Base-by-base conservation (phyloP, 1,140 invertebrate species). In the Holotrichia oblita region DNA sequence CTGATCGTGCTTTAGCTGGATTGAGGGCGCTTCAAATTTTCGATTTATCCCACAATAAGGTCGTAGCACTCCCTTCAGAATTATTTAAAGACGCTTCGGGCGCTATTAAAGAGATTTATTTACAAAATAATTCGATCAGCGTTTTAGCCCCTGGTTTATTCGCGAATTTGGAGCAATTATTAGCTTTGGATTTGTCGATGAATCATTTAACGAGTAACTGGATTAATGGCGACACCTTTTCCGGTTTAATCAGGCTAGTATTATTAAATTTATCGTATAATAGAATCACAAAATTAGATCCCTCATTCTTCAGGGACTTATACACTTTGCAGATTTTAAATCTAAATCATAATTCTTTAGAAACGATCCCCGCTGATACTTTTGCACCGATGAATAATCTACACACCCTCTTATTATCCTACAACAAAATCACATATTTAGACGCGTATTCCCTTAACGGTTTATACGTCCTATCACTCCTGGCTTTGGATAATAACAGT, bases 51-150 rank as follows among this genome's bases (percentile, higher is more conserved):
- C 93, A 93, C 81, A 97, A 97, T 87, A 94, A 94, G 90, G 93
- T 98, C 59, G 94, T 96, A 2, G 93, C 95, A 27, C 87, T 98
- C 78, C 95, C 96, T n/a, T 91, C 93, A 40, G 93, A 93, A 81
- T 87, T 97, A 77, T 96, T 97, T 81, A 90, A 91, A 83, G 95
- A 96, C 85, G 91, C 92, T 79, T 89, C 91, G 10, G 91, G 92
- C 77, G 92, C 93, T 17, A 91, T 98, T 77, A 94, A 94, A 87
- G 94, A 96, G 88, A 92, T 97, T 80, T 93, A 95, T 85, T 86
- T 97, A 82, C 93, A 95, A 85, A 97, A 97, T 87, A 97, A 97
- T 89, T 96, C 93, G 69, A 95, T 96, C 72, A 92, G 92, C 84
- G 92, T 93, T 8, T 87, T 97, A 55, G 93, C 94, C 76, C 93